Evolutionary conservation across 2,888 invertebrate species (phyloP).

Genomic region (Sphaerophoria rueppellii): DNA sequence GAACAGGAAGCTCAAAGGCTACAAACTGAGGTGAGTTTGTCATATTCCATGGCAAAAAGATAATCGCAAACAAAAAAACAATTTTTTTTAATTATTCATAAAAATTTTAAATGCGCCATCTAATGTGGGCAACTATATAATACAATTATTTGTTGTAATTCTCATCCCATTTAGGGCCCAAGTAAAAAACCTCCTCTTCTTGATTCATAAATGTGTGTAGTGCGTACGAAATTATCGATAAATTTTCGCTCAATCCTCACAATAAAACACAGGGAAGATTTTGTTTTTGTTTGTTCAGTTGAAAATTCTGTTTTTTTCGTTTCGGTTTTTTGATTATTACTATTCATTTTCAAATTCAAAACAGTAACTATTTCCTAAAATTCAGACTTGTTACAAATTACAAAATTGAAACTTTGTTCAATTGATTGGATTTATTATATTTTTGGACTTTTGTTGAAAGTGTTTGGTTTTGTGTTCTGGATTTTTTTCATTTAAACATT

Average conservation of each 20-base stretch:
- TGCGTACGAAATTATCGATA: slow-evolving; percentile 62
- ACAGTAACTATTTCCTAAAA: slow-evolving; percentile 25
- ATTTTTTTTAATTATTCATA: slow-evolving; percentile 30
- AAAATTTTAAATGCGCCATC: slow-evolving; percentile 48
- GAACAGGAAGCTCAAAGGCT: slow-evolving; percentile 92
- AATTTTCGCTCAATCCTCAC: slow-evolving; percentile 70
- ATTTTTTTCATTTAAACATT: slow-evolving; percentile 49
- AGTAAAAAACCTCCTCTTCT: slow-evolving; percentile 64
- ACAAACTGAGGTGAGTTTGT: slow-evolving; percentile 86
- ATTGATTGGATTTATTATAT: slow-evolving; percentile 60
- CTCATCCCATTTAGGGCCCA: slow-evolving; percentile 73
- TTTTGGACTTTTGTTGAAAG: slow-evolving; percentile 28
- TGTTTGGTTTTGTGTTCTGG: slow-evolving; percentile 55
- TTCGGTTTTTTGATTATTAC: background rate
- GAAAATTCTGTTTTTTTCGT: slow-evolving; percentile 65
- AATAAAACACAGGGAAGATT: slow-evolving; percentile 76
- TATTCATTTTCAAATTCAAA: slow-evolving; percentile 20
- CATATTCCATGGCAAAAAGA: slow-evolving; percentile 3
- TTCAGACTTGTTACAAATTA: slow-evolving; percentile 52
- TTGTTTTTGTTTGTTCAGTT: slow-evolving; percentile 76
- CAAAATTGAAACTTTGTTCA: slow-evolving; percentile 71
- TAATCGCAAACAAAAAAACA: background rate
- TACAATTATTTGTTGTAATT: slow-evolving; percentile 68
- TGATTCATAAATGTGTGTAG: slow-evolving; percentile 73
- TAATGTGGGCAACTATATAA: slow-evolving; percentile 62